Percentiles rank a stretch among this genome's conserved stretches.
These are phyloP conservation scores for Neoscelio sp. DNA, from an alignment of 2,888 invertebrate species.

Conservation along the genomic window DNA sequence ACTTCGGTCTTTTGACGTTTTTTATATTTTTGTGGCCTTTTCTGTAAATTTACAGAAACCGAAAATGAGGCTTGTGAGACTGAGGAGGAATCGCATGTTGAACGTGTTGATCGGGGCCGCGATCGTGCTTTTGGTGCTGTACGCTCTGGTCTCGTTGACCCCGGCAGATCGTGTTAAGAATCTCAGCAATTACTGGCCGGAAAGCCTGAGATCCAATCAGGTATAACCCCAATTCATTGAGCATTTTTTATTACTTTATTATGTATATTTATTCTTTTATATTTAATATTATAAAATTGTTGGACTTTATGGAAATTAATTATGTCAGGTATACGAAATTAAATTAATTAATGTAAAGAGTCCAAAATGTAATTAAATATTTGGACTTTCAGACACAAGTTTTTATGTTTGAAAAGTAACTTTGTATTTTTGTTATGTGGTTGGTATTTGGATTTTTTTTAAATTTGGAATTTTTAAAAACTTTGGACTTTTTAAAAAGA, in stretches of 20 bases:
- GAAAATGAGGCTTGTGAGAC: constrained; percentile 81
- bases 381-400: too few species aligned
- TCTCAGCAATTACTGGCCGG: constrained; percentile 73
- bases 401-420: too few species aligned
- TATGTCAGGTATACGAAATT: too few species aligned
- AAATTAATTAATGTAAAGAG: too few species aligned
- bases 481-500: too few species aligned
- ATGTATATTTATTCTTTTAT: not conserved
- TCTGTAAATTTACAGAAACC: constrained; percentile 12
- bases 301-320: not conserved
- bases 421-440: too few species aligned
- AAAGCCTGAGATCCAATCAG: constrained; percentile 73
- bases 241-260: not conserved
- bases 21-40: too few species aligned
- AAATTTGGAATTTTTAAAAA: too few species aligned
- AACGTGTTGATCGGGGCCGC: constrained; percentile 73
- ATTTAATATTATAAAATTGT: constrained; percentile 5
- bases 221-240: constrained; percentile 56
- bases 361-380: too few species aligned
- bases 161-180: constrained; percentile 68
- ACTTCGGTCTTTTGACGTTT: too few species aligned
- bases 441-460: too few species aligned
- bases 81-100: constrained; percentile 77
- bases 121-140: constrained; percentile 77
- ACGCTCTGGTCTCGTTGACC: constrained; percentile 74